phyloP scores from a whole-genome alignment of 2,113 vertebrate species.

The Labeo catla region DNA sequence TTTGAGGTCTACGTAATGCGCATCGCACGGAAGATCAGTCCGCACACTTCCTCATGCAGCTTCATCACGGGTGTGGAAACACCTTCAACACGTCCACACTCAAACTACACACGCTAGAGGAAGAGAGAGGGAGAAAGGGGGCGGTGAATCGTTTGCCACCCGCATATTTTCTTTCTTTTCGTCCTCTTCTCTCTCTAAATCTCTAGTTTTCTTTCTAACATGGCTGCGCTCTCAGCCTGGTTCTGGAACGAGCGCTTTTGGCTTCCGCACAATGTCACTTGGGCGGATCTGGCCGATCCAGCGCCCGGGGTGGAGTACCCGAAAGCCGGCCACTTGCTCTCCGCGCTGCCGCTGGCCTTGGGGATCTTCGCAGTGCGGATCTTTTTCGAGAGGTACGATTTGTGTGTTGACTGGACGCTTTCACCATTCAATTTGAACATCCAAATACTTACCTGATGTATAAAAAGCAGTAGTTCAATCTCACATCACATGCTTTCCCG shows the following conservation, averaged over 20 bases:
- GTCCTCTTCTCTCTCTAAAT: constrained; percentile 23
- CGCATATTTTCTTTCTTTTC: constrained; percentile 12
- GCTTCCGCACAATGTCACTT: constrained; percentile 94
- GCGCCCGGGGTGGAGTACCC: constrained; percentile 83
- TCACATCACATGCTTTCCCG: not conserved
- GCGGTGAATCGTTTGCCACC: constrained; percentile 46
- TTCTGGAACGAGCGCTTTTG: constrained; percentile 96
- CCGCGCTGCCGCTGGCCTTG: constrained; percentile 85
- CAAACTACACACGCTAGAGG: not conserved
- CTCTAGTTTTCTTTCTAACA: constrained; percentile 57
- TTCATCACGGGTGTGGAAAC: constrained; percentile 45
- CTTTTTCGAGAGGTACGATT: constrained; percentile 91
- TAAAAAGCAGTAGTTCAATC: not conserved
- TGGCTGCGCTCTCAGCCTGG: constrained; percentile 87
- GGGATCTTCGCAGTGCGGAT: constrained; percentile 86
- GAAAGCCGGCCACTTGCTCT: constrained; percentile 81
- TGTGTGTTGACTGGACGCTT: not conserved
- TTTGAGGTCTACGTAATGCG: not conserved
- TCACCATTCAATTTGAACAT: not conserved
- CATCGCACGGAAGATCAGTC: constrained; percentile 6
- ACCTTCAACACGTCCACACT: constrained; percentile 15
- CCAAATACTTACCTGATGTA: not conserved
- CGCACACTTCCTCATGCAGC: constrained; percentile 25
- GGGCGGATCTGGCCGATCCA: constrained; percentile 87
- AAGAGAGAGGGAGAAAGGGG: constrained; percentile 41